Base-by-base conservation (phyloP, 2,113 vertebrate genomes). In the Actenoides hombroni region DNA sequence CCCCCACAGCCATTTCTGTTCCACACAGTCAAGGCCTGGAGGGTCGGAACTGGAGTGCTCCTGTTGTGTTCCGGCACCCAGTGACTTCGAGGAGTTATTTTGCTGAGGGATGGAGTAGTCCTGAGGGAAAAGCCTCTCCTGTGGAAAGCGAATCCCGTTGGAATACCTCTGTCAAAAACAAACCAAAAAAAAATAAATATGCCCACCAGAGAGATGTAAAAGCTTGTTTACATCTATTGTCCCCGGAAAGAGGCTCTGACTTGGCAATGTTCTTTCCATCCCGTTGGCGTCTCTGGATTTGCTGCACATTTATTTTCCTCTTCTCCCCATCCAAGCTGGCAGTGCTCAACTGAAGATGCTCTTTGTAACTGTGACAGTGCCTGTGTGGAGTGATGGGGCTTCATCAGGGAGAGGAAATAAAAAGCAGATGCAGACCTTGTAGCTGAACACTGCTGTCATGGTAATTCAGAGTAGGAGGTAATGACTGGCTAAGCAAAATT, bases 281-380 rank as follows among this genome's bases (percentile, higher is more conserved):
- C 37, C 24, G 15, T 17, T 42, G 53, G 10, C 3, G 0, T 44
- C 29, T 33, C 53, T 56, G 78, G 65, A 49, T 61, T 39, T 68
- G 63, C 70, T 33, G 35, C 59, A 6, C 46, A 20, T 46, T 46
- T 7, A 3, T 56, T 56, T 68, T 23, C n/a, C 13, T 54, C 3
- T 60, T 65, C 48, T 18, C 70, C 59, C n/a, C 11, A 42, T 15
- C 63, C 59, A 23, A 70, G 82, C 57, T 15, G 20, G 42, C 70
- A 10, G 39, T 1, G 26, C 64, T 16, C 31, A 26, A 5, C 11
- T 5, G 20, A 70, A 65, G 6, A 4, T 3, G 19, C 25, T 2
- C 63, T 75, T 59, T 21, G 61, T 75, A 39, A 26, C 61, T 46
- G 13, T 65, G 87, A 53, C 49, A 48, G 13, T 76, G 92, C 59